phyloP scores from a whole-genome alignment of 2,797 vertebrate species.

The Sebastes vulpes region DNA sequence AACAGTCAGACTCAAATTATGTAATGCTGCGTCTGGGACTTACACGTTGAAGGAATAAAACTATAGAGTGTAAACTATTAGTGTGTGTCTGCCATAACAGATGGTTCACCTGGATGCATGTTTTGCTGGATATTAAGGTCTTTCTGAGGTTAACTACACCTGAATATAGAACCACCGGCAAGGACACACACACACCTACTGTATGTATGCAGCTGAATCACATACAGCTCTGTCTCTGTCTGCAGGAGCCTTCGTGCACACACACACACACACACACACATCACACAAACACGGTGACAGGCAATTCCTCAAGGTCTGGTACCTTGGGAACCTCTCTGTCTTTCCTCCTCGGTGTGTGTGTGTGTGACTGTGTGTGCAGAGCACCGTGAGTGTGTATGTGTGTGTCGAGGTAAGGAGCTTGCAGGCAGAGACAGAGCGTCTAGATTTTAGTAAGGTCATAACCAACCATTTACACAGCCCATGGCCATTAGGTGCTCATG shows the following conservation, averaged over 20 bases:
- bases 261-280: slow-evolving; percentile 27
- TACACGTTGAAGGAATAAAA: slow-evolving; percentile 12
- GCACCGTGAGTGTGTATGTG: not conserved
- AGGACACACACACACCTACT: slow-evolving; percentile 29
- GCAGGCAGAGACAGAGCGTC: slow-evolving; percentile 49
- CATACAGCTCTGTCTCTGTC: slow-evolving; percentile 39
- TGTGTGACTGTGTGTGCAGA: not conserved
- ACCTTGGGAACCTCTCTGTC: slow-evolving; percentile 50
- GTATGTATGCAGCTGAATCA: slow-evolving; percentile 13
- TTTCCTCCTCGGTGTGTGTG: slow-evolving; percentile 1
- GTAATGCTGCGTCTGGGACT: slow-evolving; percentile 2
- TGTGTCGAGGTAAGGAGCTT: not conserved
- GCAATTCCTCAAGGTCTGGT: slow-evolving; percentile 65
- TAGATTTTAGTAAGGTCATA: slow-evolving; percentile 58
- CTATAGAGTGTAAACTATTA: not conserved
- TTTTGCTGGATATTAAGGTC: not conserved
- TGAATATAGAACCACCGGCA: slow-evolving; percentile 8
- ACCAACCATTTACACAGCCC: slow-evolving; percentile 54
- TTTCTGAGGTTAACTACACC: slow-evolving; percentile 18
- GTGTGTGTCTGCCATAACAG: slow-evolving; percentile 8
- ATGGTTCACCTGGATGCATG: slow-evolving; percentile 8
- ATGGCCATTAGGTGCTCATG: slow-evolving; percentile 33
- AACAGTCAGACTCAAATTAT: slow-evolving; percentile 24
- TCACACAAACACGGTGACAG: slow-evolving; percentile 46
- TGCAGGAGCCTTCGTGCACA: slow-evolving; percentile 32